Evolutionary conservation across 53 echinoderm and acorn worm species (phyloP).

Genomic region (Glandiceps talaboti): DNA sequence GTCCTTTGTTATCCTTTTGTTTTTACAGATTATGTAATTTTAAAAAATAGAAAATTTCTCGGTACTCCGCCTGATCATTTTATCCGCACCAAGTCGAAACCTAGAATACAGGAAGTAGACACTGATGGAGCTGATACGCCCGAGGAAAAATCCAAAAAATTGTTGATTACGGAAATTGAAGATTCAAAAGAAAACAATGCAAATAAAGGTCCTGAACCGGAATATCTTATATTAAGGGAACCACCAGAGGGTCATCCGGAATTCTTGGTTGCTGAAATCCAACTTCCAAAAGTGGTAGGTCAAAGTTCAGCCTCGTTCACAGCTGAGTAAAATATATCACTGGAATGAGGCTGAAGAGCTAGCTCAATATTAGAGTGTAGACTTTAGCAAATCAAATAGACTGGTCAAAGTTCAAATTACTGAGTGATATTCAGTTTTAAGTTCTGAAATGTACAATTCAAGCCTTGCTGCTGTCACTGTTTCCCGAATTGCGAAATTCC

Average conservation of each 20-base stretch:
- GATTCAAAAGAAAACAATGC: not conserved
- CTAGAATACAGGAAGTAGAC: conserved; percentile 63
- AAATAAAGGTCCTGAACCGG: conserved; percentile 38
- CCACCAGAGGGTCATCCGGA: conserved; percentile 90
- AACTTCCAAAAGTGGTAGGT: conserved; percentile 88
- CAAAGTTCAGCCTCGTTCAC: too few species aligned
- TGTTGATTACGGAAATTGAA: conserved; percentile 65
- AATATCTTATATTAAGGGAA: conserved; percentile 65
- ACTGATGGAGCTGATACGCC: not conserved
- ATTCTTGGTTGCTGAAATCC: conserved; percentile 74
- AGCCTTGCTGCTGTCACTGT: too few species aligned
- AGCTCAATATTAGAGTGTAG: too few species aligned
- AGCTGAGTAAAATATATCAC: too few species aligned
- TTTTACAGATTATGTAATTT: conserved; percentile 57
- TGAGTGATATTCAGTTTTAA: too few species aligned
- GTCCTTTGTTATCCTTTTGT: not conserved
- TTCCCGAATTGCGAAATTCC: too few species aligned
- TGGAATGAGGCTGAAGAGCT: too few species aligned
- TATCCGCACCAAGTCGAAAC: conserved; percentile 78
- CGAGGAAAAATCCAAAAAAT: conserved; percentile 5
- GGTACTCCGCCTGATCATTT: conserved; percentile 66
- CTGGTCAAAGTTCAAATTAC: too few species aligned
- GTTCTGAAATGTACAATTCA: too few species aligned
- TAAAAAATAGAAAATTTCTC: conserved; percentile 68
- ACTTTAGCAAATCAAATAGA: too few species aligned